A percentile compares a stretch with the other conserved stretches of the same genome.
These are phyloP conservation scores for Drosophila koepferae DNA, from an alignment of 2,888 invertebrate species.

Conservation along the genomic window DNA sequence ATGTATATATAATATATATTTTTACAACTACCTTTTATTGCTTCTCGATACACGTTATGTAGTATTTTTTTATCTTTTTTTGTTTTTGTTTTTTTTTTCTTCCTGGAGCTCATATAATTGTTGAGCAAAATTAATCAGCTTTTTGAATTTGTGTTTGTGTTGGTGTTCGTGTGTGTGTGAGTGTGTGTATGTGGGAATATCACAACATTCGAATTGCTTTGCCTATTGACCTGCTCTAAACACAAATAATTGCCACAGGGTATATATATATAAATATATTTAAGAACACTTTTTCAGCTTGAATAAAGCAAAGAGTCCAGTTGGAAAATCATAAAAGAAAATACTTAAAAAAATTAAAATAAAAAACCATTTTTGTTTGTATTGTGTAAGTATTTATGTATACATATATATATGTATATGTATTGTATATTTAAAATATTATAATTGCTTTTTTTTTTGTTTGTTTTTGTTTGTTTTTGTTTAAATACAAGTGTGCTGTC, in stretches of 20 bases:
- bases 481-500: conserved; percentile 71
- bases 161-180: conserved; percentile 19
- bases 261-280: conserved; percentile 10
- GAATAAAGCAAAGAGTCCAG: conserved; percentile 9
- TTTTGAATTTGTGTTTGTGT: conserved; percentile 32
- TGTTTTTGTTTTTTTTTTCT: conserved; percentile 59
- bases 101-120: conserved; percentile 62
- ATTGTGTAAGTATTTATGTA: conserved; percentile 70
- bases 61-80: conserved; percentile 37
- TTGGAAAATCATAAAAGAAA: conserved; percentile 6
- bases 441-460: conserved; percentile 56
- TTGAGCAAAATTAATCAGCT: conserved; percentile 81
- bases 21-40: conserved; percentile 85
- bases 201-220: conserved; percentile 75
- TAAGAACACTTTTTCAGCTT: conserved; percentile 17
- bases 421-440: conserved; percentile 70
- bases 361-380: conserved; percentile 53
- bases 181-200: conserved; percentile 56
- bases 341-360: conserved; percentile 36
- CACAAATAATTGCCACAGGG: conserved; percentile 12
- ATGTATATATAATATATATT: conserved; percentile 29
- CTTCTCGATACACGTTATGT: conserved; percentile 85
- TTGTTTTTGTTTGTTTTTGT: conserved; percentile 13
- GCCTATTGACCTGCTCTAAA: conserved; percentile 44
- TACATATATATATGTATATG: conserved; percentile 57